phyloP scores from a whole-genome alignment of 1,140 invertebrate genomes.

The Eupeodes corollae region DNA sequence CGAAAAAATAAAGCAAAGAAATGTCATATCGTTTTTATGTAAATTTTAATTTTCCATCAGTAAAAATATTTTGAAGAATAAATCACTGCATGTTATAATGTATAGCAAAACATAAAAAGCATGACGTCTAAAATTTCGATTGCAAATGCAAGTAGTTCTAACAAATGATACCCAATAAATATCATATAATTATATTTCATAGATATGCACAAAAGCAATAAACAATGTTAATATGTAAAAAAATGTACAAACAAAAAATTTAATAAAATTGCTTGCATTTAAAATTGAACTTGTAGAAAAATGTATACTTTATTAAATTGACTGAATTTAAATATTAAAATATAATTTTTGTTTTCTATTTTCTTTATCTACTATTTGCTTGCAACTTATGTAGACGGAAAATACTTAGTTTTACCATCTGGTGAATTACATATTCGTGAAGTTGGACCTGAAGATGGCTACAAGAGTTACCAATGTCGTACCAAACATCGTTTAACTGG shows the following conservation, averaged over 20 bases:
- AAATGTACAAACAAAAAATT: not conserved
- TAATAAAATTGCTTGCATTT: not conserved
- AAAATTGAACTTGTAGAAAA: not conserved
- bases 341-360: not conserved
- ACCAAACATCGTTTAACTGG: constrained; percentile 88
- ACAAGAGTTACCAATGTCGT: constrained; percentile 87
- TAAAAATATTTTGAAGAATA: no score
- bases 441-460: constrained; percentile 85
- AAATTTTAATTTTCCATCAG: no score
- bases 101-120: no score
- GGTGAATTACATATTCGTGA: constrained; percentile 88
- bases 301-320: not conserved
- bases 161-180: not conserved
- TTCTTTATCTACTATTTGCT: not conserved
- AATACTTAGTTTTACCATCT: constrained; percentile 85
- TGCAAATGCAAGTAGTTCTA: not conserved
- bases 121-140: not conserved
- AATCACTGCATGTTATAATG: no score
- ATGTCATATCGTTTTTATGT: no score
- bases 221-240: not conserved
- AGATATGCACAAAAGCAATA: not conserved
- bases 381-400: constrained; percentile 56
- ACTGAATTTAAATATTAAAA: not conserved
- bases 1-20: no score
- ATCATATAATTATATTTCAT: not conserved